A percentile compares a stretch with the other conserved stretches of the same genome.
Conservation (phyloP, 2,113 vertebrate species). For the Mystacornis crossleyi region DNA sequence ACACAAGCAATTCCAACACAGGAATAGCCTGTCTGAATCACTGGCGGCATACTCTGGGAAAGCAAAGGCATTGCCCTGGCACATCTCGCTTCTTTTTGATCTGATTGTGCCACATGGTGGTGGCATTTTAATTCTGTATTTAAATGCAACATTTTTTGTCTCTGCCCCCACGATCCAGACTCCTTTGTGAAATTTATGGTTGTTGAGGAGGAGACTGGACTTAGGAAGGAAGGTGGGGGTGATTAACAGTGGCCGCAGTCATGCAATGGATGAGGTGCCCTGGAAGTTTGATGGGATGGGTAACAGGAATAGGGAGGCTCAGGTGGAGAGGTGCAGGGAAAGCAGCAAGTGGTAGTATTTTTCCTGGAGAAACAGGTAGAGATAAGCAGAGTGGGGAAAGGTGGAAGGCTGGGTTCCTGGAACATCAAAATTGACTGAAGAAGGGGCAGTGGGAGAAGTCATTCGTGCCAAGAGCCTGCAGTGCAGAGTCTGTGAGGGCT, state of each 20-base stretch:
- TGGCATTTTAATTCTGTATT: not conserved
- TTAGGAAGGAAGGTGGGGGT: not conserved
- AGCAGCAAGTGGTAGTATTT: not conserved
- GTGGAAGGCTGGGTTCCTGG: not conserved
- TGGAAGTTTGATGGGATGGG: not conserved
- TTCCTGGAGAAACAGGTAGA: not conserved
- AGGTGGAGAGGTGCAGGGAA: not conserved
- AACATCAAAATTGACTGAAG: not conserved
- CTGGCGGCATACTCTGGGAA: constrained; percentile 11
- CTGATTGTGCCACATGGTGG: not conserved
- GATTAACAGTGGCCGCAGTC: not conserved
- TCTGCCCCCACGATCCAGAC: not conserved
- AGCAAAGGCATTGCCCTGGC: not conserved
- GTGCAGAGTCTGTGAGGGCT: not conserved
- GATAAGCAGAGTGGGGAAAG: not conserved
- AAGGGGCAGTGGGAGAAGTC: not conserved
- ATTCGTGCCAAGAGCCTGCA: not conserved
- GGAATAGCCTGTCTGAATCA: constrained; percentile 30
- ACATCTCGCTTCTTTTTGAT: not conserved
- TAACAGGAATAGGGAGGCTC: not conserved
- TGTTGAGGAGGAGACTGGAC: not conserved
- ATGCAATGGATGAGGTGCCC: not conserved
- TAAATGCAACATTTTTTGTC: not conserved
- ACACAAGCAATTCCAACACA: not conserved
- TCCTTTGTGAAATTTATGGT: not conserved